These are phyloP conservation scores for Dinomys branickii DNA, from an alignment of 2,113 vertebrate genomes.

Conservation along the genomic window DNA sequence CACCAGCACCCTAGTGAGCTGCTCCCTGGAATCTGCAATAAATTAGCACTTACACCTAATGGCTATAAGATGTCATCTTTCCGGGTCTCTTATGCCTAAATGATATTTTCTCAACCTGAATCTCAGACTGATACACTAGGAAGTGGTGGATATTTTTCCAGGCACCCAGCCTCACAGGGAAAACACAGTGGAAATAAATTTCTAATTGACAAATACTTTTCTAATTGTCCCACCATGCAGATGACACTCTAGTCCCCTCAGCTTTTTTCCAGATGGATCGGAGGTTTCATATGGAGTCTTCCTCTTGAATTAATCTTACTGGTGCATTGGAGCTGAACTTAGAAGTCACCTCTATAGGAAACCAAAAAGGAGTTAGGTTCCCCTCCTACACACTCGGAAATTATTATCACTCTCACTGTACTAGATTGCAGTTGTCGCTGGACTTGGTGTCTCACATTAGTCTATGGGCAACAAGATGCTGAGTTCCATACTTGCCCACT, in stretches of 20 bases:
- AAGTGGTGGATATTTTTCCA: not conserved
- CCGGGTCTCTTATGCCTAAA: not conserved
- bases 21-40: conserved; percentile 9
- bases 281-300: not conserved
- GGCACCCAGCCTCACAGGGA: not conserved
- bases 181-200: not conserved
- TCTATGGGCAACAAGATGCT: not conserved
- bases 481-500: not conserved
- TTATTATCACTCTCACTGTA: not conserved
- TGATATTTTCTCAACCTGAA: conserved; percentile 25
- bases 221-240: not conserved
- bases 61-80: conserved; percentile 66
- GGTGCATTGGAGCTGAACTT: not conserved
- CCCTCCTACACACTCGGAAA: not conserved
- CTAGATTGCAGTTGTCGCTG: not conserved
- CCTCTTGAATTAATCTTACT: not conserved
- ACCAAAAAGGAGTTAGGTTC: not conserved
- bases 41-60: conserved; percentile 69
- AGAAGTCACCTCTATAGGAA: not conserved
- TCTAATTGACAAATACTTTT: not conserved
- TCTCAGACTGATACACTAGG: conserved; percentile 56
- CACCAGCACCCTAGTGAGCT: conserved; percentile 59
- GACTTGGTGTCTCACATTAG: not conserved
- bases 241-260: not conserved
- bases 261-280: not conserved